Evolutionary conservation across 2,797 vertebrate species (phyloP).

Genomic region (Caiman crocodilus): DNA sequence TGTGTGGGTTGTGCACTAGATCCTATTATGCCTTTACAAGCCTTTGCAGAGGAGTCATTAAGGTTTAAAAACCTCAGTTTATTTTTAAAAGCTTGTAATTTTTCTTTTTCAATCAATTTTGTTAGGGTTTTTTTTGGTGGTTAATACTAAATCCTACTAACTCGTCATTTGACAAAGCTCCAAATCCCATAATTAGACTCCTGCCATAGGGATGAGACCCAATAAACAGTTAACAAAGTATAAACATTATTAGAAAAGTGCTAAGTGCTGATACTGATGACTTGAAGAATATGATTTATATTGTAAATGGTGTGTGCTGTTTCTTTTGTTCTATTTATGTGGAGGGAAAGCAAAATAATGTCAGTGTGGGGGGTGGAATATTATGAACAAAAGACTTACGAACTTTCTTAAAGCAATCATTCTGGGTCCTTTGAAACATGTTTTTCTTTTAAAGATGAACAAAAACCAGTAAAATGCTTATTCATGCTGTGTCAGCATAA

Average conservation of each 20-base stretch:
- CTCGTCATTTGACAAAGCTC: slow-evolving; percentile 37
- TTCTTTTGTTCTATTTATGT: background rate
- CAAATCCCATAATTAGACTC: slow-evolving; percentile 27
- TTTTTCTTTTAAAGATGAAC: background rate
- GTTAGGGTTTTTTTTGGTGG: background rate
- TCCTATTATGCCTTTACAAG: too few relatives aligned
- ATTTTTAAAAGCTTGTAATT: too few relatives aligned
- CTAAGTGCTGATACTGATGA: background rate
- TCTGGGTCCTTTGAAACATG: background rate
- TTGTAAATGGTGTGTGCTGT: background rate
- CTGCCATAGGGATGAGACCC: background rate
- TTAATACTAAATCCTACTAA: background rate
- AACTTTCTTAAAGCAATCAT: background rate
- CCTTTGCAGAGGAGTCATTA: too few relatives aligned
- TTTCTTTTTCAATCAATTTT: too few relatives aligned
- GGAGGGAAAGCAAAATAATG: background rate
- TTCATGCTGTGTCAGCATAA: slow-evolving; percentile 90
- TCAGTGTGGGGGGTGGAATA: too few relatives aligned
- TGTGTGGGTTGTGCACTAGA: too few relatives aligned
- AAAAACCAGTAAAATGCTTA: slow-evolving; percentile 82
- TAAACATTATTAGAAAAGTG: background rate
- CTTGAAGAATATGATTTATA: background rate
- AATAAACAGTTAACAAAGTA: background rate
- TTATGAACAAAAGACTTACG: too few relatives aligned
- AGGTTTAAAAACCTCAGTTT: too few relatives aligned